These are phyloP conservation scores for Brachirus orientalis DNA, from an alignment of 2,113 vertebrate species.

Conservation along the genomic window DNA sequence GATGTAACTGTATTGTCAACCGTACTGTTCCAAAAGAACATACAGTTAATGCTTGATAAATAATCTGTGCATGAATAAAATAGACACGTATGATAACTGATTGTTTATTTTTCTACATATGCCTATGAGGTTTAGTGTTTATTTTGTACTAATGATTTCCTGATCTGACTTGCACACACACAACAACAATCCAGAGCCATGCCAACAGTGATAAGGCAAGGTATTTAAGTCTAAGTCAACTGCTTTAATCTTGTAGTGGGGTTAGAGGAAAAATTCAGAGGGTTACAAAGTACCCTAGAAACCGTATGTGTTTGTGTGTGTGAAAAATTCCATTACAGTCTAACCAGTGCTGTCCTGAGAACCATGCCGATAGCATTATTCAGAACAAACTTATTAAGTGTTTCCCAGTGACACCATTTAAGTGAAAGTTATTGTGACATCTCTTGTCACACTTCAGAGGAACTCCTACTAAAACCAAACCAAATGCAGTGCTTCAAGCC, in stretches of 20 bases:
- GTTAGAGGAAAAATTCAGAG: background rate
- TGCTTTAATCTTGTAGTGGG: background rate
- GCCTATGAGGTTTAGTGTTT: background rate
- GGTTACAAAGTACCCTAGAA: background rate
- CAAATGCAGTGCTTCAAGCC: background rate
- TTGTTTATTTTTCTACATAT: no score
- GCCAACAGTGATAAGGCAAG: background rate
- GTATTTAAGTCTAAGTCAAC: background rate
- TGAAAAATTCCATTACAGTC: background rate
- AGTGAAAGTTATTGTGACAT: background rate
- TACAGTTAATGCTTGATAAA: background rate
- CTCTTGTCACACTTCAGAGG: background rate
- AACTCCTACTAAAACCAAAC: background rate
- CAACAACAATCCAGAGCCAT: background rate
- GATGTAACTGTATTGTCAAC: background rate
- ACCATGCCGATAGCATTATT: background rate
- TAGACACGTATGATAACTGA: background rate
- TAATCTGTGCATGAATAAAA: slow-evolving; percentile 19
- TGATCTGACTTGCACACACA: background rate
- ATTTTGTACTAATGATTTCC: background rate
- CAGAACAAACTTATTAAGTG: background rate
- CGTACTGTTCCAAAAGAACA: background rate
- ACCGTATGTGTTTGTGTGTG: background rate
- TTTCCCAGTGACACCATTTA: background rate
- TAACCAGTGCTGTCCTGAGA: background rate